phyloP scores from a whole-genome alignment of 35 echinoderm and acorn worm species.

The Apostichopus japonicus region DNA sequence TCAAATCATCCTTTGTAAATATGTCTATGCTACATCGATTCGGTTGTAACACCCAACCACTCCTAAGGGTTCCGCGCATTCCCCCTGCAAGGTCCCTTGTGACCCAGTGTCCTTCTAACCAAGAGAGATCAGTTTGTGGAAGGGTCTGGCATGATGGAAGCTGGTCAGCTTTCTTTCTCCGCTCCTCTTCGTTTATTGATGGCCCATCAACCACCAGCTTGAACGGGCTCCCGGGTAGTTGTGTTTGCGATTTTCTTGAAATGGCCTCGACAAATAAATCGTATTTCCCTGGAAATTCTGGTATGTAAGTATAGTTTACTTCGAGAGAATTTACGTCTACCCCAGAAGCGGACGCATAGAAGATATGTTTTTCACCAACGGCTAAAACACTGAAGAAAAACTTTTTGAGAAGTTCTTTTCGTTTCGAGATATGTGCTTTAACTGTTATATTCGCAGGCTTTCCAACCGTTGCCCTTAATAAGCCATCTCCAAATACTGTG shows the following conservation, averaged over 20 bases:
- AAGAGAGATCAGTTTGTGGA: slow-evolving; percentile 1
- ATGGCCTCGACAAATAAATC: slow-evolving; percentile 42
- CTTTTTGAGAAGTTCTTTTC: background rate
- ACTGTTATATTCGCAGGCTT: background rate
- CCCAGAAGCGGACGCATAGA: background rate
- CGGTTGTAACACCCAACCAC: slow-evolving; percentile 48
- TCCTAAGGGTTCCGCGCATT: slow-evolving; percentile 1
- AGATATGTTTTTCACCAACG: slow-evolving; percentile 19
- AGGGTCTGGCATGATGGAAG: slow-evolving; percentile 44
- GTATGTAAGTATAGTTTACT: slow-evolving; percentile 31
- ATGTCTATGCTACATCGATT: slow-evolving; percentile 40
- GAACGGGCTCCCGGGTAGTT: slow-evolving; percentile 27
- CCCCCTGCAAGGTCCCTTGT: slow-evolving; percentile 13
- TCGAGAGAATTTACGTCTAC: background rate
- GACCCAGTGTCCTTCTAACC: slow-evolving; percentile 18
- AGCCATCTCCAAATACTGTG: slow-evolving; percentile 18
- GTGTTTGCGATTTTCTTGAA: background rate
- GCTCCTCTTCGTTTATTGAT: background rate
- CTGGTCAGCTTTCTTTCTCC: background rate
- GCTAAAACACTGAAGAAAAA: slow-evolving; percentile 43
- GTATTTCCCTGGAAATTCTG: slow-evolving; percentile 13
- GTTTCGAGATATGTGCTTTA: background rate
- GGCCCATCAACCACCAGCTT: slow-evolving; percentile 21
- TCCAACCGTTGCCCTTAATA: background rate
- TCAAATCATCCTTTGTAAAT: slow-evolving; percentile 22